Evolutionary conservation across 2,797 vertebrate genomes (phyloP).

Genomic region (Darevskia mixta): DNA sequence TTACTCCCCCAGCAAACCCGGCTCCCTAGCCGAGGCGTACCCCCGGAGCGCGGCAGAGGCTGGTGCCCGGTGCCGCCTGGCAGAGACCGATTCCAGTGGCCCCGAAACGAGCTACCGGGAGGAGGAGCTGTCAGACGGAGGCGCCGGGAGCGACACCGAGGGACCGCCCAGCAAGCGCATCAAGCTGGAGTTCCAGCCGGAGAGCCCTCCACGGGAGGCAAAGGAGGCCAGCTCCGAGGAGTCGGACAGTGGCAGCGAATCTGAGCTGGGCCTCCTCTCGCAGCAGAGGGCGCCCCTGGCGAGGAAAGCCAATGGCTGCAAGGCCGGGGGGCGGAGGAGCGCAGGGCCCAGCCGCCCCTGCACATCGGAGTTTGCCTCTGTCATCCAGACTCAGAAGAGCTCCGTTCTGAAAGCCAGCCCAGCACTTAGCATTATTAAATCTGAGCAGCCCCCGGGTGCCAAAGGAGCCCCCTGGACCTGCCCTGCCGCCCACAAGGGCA

Average conservation of each 20-base stretch:
- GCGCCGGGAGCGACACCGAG: background rate
- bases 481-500: slow-evolving; percentile 43
- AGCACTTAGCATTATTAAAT: slow-evolving; percentile 84
- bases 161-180: slow-evolving; percentile 52
- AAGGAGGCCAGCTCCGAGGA: slow-evolving; percentile 37
- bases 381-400: slow-evolving; percentile 87
- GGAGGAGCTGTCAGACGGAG: background rate
- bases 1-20: rapidly evolving
- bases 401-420: slow-evolving; percentile 56
- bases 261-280: slow-evolving; percentile 53
- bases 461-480: slow-evolving; percentile 55
- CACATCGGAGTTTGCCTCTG: slow-evolving; percentile 65
- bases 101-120: slow-evolving; percentile 15
- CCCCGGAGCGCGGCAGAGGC: slow-evolving; percentile 72
- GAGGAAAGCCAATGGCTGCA: slow-evolving; percentile 75
- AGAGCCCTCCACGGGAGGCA: slow-evolving; percentile 45
- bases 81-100: slow-evolving; percentile 19
- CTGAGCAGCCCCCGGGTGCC: slow-evolving; percentile 77
- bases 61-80: slow-evolving; percentile 66
- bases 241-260: slow-evolving; percentile 14
- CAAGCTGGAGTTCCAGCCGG: slow-evolving; percentile 63
- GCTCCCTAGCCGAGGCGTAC: background rate
- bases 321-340: slow-evolving; percentile 72
- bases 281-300: slow-evolving; percentile 69
- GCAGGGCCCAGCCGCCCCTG: background rate